Conservation (phyloP, 2,797 vertebrate genomes). For the Micropoecilia bifurca region DNA sequence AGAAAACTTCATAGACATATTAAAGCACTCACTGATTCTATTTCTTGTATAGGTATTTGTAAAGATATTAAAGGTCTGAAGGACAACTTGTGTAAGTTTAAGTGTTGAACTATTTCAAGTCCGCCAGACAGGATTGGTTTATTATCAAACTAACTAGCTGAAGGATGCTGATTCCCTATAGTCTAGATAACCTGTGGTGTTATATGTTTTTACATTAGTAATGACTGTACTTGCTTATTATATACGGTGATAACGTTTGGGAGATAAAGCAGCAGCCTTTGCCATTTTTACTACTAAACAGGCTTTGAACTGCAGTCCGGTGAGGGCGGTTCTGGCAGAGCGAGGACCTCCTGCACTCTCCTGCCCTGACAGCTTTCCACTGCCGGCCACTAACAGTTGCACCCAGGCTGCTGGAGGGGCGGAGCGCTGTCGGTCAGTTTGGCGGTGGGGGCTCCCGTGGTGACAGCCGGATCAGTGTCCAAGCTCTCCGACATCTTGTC, state of each 20-base stretch:
- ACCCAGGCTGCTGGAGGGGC: conserved; percentile 89
- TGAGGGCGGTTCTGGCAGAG: conserved; percentile 62
- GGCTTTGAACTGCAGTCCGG: conserved; percentile 62
- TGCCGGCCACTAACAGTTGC: conserved; percentile 89
- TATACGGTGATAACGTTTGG: conserved; percentile 64
- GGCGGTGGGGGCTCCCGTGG: conserved; percentile 87
- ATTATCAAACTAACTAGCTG: conserved; percentile 53
- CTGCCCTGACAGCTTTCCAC: conserved; percentile 41
- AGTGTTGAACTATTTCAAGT: conserved; percentile 54
- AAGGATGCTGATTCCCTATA: conserved; percentile 54
- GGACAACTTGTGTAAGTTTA: conserved; percentile 62
- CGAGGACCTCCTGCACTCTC: conserved; percentile 47
- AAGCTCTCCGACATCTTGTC: conserved; percentile 98
- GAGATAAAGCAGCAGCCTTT: conserved; percentile 62
- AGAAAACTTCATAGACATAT: conserved; percentile 55
- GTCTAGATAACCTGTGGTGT: conserved; percentile 59
- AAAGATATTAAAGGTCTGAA: conserved; percentile 58
- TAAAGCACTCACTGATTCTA: conserved; percentile 64
- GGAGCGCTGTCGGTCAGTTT: conserved; percentile 92
- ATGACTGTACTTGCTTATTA: conserved; percentile 60
- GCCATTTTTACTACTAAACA: conserved; percentile 63
- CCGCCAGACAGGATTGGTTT: conserved; percentile 54
- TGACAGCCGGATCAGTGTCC: conserved; percentile 87
- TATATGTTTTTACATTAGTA: conserved; percentile 61
- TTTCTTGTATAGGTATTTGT: conserved; percentile 48